phyloP scores from a whole-genome alignment of 2,797 vertebrate genomes.

The Micropoecilia bifurca region DNA sequence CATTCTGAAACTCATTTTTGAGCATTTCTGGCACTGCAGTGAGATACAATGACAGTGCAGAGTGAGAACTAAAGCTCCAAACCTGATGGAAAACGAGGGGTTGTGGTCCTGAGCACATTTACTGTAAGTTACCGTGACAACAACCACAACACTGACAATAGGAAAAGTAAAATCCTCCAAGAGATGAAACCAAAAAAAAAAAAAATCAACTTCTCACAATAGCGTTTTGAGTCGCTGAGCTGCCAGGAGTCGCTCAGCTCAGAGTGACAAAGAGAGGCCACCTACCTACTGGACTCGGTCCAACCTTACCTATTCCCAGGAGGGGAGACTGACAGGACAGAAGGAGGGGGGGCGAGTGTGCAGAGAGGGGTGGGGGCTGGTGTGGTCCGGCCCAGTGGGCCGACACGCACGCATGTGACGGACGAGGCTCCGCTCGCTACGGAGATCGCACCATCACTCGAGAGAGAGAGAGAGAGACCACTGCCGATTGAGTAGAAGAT shows the following conservation, averaged over 20 bases:
- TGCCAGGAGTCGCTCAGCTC: conserved; percentile 68
- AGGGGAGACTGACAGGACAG: conserved; percentile 60
- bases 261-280: conserved; percentile 79
- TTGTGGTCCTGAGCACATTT: conserved; percentile 53
- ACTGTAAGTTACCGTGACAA: conserved; percentile 22
- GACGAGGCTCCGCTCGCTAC: conserved; percentile 64
- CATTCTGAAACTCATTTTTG: conserved; percentile 10
- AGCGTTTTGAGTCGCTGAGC: conserved; percentile 5
- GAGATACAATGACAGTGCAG: conserved; percentile 51
- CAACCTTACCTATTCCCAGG: conserved; percentile 77
- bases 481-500: conserved; percentile 47
- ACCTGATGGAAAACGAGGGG: conserved; percentile 32
- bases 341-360: conserved; percentile 65
- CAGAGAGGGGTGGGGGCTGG: conserved; percentile 28
- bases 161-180: conserved; percentile 24
- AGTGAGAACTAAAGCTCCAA: conserved; percentile 17
- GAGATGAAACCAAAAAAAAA: conserved; percentile 26
- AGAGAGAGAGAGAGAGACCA: conserved; percentile 32
- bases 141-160: conserved; percentile 31
- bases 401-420: conserved; percentile 11
- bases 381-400: conserved; percentile 43
- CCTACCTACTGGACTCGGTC: conserved; percentile 81
- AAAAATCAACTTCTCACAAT: conserved; percentile 33
- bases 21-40: conserved; percentile 44
- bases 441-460: conserved; percentile 52